Evolutionary conservation across 64 coral and sea anemone species (phyloP).

Genomic region (Acropora tenuis): DNA sequence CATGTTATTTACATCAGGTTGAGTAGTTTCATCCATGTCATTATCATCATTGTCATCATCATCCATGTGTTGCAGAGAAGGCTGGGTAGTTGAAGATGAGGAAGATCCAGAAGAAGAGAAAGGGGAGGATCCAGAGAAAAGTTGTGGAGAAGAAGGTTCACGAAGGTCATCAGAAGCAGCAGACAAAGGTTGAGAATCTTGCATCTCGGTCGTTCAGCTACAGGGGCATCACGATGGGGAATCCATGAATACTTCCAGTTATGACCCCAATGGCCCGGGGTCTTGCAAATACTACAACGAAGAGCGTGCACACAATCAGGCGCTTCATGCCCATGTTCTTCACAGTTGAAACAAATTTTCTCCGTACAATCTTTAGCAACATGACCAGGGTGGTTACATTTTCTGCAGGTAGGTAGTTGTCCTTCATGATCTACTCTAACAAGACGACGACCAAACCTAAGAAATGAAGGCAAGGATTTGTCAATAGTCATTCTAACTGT

Average conservation of each 20-base stretch:
- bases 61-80: too few species aligned
- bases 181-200: too few species aligned
- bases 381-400: background rate
- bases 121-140: too few species aligned
- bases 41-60: too few species aligned
- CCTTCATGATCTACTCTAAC: background rate
- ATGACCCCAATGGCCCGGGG: background rate
- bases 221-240: too few species aligned
- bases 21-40: too few species aligned
- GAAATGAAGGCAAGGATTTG: background rate
- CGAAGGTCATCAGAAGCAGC: too few species aligned
- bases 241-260: background rate
- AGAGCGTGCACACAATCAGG: background rate
- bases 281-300: background rate
- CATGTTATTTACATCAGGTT: too few species aligned
- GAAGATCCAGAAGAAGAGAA: too few species aligned
- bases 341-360: background rate
- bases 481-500: background rate
- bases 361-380: background rate
- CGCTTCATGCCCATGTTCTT: background rate
- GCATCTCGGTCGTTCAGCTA: too few species aligned
- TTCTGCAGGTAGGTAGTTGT: background rate
- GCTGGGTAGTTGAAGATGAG: too few species aligned
- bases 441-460: background rate
- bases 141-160: too few species aligned